Evolutionary conservation across 2,888 invertebrate genomes (phyloP).

Genomic region (Frankliniella fusca): DNA sequence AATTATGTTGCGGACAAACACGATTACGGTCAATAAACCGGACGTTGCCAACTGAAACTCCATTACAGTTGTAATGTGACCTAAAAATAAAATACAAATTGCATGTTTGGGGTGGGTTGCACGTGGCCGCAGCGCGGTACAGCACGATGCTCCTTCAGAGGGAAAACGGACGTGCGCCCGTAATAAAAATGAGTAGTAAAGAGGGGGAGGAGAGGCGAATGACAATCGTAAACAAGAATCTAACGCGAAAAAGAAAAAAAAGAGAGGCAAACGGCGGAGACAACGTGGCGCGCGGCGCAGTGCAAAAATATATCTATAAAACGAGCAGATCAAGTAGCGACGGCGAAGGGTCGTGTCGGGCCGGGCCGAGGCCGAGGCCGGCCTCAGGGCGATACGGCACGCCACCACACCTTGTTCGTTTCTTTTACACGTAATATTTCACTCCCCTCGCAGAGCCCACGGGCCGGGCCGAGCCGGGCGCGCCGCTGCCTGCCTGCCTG

Average conservation of each 20-base stretch:
- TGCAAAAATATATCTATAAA: neutral
- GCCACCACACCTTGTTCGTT: neutral
- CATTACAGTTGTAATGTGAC: slow-evolving; percentile 8
- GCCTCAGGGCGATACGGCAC: neutral
- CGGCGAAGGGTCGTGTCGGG: too few species aligned
- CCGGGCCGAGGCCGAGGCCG: too few species aligned
- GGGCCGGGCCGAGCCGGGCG: neutral
- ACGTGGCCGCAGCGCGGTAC: neutral
- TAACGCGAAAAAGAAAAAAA: neutral
- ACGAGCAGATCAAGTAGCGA: neutral
- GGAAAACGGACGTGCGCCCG: slow-evolving; percentile 4
- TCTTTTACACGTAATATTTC: too few species aligned
- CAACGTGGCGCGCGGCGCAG: neutral
- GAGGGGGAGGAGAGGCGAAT: neutral
- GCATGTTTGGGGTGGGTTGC: neutral
- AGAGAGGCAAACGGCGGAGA: neutral
- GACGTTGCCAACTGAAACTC: neutral
- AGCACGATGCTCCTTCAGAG: neutral
- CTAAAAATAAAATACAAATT: neutral
- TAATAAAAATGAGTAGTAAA: slow-evolving; percentile 10
- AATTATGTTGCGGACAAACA: neutral
- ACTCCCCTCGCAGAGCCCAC: too few species aligned
- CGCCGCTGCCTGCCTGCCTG: neutral
- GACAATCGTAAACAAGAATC: slow-evolving; percentile 21
- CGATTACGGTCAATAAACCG: neutral